Base-by-base conservation (phyloP, 37 sponge, comb jelly and placozoan genomes). In the Oopsacas minuta region DNA sequence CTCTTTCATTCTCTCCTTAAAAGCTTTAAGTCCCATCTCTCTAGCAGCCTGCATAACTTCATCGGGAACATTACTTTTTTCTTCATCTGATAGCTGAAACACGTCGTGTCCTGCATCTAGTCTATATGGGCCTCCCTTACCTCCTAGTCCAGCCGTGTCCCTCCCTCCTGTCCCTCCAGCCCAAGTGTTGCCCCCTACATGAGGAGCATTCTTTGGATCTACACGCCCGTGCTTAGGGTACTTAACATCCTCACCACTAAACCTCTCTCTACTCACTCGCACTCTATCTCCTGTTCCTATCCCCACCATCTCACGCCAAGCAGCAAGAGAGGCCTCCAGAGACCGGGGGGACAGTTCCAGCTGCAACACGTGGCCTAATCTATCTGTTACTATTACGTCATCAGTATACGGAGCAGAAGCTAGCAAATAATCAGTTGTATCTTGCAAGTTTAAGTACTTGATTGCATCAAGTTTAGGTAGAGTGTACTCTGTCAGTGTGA, bases 161-260 rank as follows among this genome's bases (percentile, higher is more conserved):
- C 96, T 83, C 52, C 96, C 96, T 23, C 96, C 96, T 37, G 96
- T 95, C 1, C 96, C 96, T 7, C 96, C 96, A 37, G 96, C 96
- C 96, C 96, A 95, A 0, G 93, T 92, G 87, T 95, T 95, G 10
- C 96, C 96, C 22, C 96, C 96, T 38, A 95, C 93, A 85, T 95
- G 96, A 10, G 96, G 96, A 12, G 84, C 89, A 84, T 91, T 91
- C 36, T 85, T 52, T 0, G 90, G 90, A 82, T 95, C 96, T 88
- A 88, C 90, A 38, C 35, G 37, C n/a, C 52, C 82, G 32, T 82
- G 10, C 15, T 38, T 85, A 1, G 32, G 81, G 1, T n/a, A 35
- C 39, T 35, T 61, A 10, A 82, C 37, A 35, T 25, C 83, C 22
- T 38, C 52, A 3, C 85, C 85, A 23, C 49, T 46, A 49, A 38